Conservation (phyloP, 2,797 vertebrate species). For the Allobates femoralis region DNA sequence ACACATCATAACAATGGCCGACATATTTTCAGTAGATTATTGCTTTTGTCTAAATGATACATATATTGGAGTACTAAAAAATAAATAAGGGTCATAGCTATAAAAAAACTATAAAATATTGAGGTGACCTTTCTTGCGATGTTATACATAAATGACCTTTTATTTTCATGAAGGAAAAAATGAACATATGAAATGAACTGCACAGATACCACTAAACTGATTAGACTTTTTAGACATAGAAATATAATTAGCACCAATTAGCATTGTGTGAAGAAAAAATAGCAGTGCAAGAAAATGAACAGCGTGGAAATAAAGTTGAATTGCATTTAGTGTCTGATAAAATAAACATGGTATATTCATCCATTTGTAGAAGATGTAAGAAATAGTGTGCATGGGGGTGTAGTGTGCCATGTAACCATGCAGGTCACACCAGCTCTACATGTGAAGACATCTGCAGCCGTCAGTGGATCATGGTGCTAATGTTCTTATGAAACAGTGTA, state of each 20-base stretch:
- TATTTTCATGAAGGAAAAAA: not conserved
- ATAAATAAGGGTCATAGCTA: not conserved
- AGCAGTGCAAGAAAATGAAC: not conserved
- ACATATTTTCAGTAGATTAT: too few relatives aligned
- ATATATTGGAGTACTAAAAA: not conserved
- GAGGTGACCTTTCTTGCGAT: not conserved
- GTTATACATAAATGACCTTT: not conserved
- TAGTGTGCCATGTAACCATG: too few relatives aligned
- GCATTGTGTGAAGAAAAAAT: not conserved
- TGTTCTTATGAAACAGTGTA: too few relatives aligned
- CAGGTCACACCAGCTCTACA: too few relatives aligned
- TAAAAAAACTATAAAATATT: not conserved
- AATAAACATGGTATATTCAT: too few relatives aligned
- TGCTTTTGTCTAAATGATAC: not conserved
- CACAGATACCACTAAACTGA: not conserved
- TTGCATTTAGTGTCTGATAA: not conserved
- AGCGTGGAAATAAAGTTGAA: not conserved
- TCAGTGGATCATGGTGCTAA: too few relatives aligned
- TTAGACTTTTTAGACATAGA: not conserved
- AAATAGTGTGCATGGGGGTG: too few relatives aligned
- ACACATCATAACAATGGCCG: too few relatives aligned
- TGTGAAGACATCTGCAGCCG: too few relatives aligned
- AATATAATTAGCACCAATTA: conserved; percentile 1
- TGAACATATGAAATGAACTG: not conserved
- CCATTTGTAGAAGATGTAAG: too few relatives aligned